These are phyloP conservation scores for Drosophila macrospina DNA, from an alignment of 2,888 invertebrate genomes.

Conservation along the genomic window DNA sequence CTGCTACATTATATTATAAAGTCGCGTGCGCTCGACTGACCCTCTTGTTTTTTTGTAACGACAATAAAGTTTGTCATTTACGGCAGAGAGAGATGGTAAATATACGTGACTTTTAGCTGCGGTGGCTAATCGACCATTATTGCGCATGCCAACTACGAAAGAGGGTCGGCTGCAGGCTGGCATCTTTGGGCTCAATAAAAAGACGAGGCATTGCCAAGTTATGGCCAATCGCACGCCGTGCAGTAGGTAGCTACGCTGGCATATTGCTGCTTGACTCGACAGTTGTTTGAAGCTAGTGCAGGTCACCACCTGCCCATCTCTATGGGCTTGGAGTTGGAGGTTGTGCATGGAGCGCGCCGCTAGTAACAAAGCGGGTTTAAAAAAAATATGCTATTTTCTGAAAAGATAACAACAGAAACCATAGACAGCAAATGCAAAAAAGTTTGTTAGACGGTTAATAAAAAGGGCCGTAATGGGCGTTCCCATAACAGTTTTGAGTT, in stretches of 20 bases:
- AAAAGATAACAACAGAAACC: slow-evolving; percentile 17
- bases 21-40: too few relatives aligned
- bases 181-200: too few relatives aligned
- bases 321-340: slow-evolving; percentile 10
- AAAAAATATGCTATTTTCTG: slow-evolving; percentile 68
- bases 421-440: slow-evolving; percentile 16
- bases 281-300: slow-evolving; percentile 11
- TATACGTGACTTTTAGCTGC: slow-evolving; percentile 33
- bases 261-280: slow-evolving; percentile 1
- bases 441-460: slow-evolving; percentile 5
- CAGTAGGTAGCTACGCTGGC: slow-evolving; percentile 16
- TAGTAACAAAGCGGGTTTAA: slow-evolving; percentile 45
- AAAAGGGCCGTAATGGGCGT: slow-evolving; percentile 46
- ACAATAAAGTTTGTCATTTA: slow-evolving; percentile 63
- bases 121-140: neutral
- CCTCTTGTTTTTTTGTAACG: too few relatives aligned
- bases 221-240: slow-evolving; percentile 24
- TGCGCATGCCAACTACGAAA: neutral
- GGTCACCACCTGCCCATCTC: too few relatives aligned
- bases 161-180: neutral
- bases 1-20: too few relatives aligned
- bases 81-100: slow-evolving; percentile 44
- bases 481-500: slow-evolving; percentile 66
- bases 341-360: neutral
- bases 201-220: slow-evolving; percentile 7